Conservation (phyloP, 2,113 vertebrate species). For the Cyprinodon tularosa region DNA sequence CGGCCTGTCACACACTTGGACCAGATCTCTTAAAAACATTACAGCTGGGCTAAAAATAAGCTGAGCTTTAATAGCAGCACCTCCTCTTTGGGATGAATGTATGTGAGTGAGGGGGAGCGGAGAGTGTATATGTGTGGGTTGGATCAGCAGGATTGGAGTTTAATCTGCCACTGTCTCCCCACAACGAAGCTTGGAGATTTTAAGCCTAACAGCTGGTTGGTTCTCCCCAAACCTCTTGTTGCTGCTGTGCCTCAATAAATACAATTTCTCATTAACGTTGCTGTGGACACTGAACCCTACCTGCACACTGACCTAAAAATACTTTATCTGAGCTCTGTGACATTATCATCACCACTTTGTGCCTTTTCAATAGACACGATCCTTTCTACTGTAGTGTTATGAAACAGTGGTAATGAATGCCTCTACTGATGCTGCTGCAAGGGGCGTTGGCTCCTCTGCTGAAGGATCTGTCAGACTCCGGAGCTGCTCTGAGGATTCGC, state of each 20-base stretch:
- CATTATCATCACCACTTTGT: background rate
- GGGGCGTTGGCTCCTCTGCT: constrained; percentile 57
- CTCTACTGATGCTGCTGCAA: constrained; percentile 11
- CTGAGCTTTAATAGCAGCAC: constrained; percentile 36
- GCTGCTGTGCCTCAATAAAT: background rate
- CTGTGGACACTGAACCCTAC: background rate
- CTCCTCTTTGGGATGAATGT: constrained; percentile 39
- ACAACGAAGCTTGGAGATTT: constrained; percentile 46
- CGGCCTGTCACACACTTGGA: constrained; percentile 31
- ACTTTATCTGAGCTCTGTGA: background rate
- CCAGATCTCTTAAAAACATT: constrained; percentile 40
- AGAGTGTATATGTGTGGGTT: constrained; percentile 50
- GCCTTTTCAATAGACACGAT: background rate
- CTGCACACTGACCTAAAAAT: background rate
- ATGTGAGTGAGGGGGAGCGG: constrained; percentile 27
- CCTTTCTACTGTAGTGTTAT: constrained; percentile 40
- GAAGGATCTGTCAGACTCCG: constrained; percentile 62
- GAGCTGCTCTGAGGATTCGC: constrained; percentile 57
- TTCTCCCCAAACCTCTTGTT: background rate
- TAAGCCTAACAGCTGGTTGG: constrained; percentile 63
- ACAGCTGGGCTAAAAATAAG: constrained; percentile 36
- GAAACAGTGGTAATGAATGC: constrained; percentile 41
- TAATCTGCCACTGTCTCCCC: constrained; percentile 67
- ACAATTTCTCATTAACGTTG: constrained; percentile 2
- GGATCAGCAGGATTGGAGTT: constrained; percentile 67